Evolutionary conservation across 23 tunicate genomes (phyloP).

Genomic region (Trididemnum nubilum): DNA sequence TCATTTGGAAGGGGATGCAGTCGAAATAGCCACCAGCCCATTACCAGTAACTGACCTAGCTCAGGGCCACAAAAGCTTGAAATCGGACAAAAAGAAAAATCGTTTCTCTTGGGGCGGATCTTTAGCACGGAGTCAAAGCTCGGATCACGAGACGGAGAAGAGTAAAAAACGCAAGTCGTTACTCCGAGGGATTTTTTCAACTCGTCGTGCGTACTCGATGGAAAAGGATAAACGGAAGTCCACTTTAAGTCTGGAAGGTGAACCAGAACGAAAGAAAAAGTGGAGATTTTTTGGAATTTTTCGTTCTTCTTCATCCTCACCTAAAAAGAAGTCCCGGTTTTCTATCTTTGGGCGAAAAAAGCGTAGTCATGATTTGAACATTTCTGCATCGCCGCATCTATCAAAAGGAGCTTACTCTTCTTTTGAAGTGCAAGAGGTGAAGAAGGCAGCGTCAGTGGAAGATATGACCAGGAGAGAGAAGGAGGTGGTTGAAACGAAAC

Average conservation of each 20-base stretch:
- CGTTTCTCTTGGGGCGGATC: conserved; percentile 39
- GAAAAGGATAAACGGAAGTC: background rate
- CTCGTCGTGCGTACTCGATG: conserved; percentile 23
- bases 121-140: conserved; percentile 13
- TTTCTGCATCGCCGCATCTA: background rate
- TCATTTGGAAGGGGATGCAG: conserved; percentile 2
- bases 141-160: conserved; percentile 7
- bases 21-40: conserved; percentile 35
- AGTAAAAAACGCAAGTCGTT: conserved; percentile 5
- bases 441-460: conserved; percentile 21
- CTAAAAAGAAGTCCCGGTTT: conserved; percentile 22
- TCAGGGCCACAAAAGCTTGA: conserved; percentile 26
- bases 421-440: background rate
- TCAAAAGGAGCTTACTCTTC: background rate
- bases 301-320: background rate
- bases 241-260: background rate
- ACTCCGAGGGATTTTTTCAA: conserved; percentile 39
- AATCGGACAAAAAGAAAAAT: conserved; percentile 35
- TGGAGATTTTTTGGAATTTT: conserved; percentile 22
- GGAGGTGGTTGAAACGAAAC: conserved; percentile 14
- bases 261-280: background rate
- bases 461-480: conserved; percentile 25
- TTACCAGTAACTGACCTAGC: conserved; percentile 59
- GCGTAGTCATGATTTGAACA: conserved; percentile 35
- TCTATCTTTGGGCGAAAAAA: conserved; percentile 51